phyloP scores from a whole-genome alignment of 2,888 invertebrate genomes.

The Plagodis dolabraria region DNA sequence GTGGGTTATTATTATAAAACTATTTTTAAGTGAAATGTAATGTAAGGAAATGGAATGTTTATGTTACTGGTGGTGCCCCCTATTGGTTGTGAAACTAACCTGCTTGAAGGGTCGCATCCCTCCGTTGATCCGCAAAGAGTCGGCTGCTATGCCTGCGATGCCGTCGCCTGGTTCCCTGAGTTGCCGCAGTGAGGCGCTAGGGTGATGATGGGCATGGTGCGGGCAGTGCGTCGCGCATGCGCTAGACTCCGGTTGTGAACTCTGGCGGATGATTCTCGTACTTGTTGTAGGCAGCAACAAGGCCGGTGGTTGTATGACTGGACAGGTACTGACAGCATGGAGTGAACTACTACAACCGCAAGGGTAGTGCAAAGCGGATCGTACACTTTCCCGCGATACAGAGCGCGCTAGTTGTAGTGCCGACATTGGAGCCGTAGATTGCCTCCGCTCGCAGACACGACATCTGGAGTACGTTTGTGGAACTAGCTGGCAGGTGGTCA shows the following conservation, averaged over 20 bases:
- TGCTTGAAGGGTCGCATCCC: slow-evolving; percentile 98
- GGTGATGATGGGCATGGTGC: slow-evolving; percentile 87
- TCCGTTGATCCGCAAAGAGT: slow-evolving; percentile 97
- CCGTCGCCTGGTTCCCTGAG: slow-evolving; percentile 93
- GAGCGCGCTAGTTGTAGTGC: slow-evolving; percentile 92
- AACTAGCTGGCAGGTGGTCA: slow-evolving; percentile 87
- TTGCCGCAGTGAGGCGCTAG: slow-evolving; percentile 94
- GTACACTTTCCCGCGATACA: slow-evolving; percentile 92
- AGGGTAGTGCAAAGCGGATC: slow-evolving; percentile 88
- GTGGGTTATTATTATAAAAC: slow-evolving; percentile 8
- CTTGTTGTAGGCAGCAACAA: slow-evolving; percentile 89
- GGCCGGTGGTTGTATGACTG: slow-evolving; percentile 88
- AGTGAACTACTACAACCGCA: slow-evolving; percentile 84
- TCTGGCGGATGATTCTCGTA: slow-evolving; percentile 94
- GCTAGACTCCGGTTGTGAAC: slow-evolving; percentile 93
- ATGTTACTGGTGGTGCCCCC: slow-evolving; percentile 62
- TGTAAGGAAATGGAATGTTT: no score
- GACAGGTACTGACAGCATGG: slow-evolving; percentile 86
- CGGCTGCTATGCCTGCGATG: slow-evolving; percentile 97
- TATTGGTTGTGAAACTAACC: slow-evolving; percentile 84
- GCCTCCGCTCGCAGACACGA: slow-evolving; percentile 90
- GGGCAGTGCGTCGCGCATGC: slow-evolving; percentile 87
- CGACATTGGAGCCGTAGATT: slow-evolving; percentile 92
- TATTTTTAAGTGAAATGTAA: neutral
- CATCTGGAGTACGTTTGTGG: slow-evolving; percentile 87